Conservation (phyloP, 2,113 vertebrate genomes). For the Tretioscincus oriximinensis region DNA sequence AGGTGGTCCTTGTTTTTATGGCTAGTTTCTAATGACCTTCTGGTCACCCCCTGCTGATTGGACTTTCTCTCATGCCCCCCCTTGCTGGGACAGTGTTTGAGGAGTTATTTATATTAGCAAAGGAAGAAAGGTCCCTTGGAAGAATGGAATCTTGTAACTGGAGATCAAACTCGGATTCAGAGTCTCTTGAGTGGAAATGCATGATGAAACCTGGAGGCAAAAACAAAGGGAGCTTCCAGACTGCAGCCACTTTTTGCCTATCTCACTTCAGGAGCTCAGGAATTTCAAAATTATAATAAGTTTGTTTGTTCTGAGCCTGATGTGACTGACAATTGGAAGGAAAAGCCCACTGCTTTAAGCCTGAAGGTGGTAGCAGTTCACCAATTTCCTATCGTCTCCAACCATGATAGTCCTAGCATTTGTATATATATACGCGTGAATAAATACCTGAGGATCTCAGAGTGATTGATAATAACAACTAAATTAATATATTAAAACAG, state of each 20-base stretch:
- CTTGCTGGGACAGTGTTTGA: not conserved
- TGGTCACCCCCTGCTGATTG: slow-evolving; percentile 14
- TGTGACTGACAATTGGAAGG: no score
- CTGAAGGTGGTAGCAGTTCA: no score
- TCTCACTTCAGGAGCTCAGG: slow-evolving; percentile 2
- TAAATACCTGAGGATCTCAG: no score
- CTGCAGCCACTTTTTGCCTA: slow-evolving; percentile 33
- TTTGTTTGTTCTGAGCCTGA: not conserved
- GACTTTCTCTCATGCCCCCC: not conserved
- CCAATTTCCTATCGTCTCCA: no score
- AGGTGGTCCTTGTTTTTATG: not conserved
- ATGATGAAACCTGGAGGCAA: slow-evolving; percentile 19
- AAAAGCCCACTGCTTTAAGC: no score
- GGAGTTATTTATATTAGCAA: slow-evolving; percentile 44
- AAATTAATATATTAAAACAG: no score
- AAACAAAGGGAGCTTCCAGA: not conserved
- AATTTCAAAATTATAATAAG: not conserved
- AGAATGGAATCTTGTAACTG: slow-evolving; percentile 12
- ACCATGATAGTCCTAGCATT: no score
- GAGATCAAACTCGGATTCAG: slow-evolving; percentile 1
- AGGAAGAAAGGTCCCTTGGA: slow-evolving; percentile 14
- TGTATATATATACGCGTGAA: no score
- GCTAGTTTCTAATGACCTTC: not conserved
- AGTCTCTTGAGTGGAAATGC: not conserved
- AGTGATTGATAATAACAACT: no score